phyloP scores from a whole-genome alignment of 1,140 invertebrate species.

The Alviniconcha marisindica region DNA sequence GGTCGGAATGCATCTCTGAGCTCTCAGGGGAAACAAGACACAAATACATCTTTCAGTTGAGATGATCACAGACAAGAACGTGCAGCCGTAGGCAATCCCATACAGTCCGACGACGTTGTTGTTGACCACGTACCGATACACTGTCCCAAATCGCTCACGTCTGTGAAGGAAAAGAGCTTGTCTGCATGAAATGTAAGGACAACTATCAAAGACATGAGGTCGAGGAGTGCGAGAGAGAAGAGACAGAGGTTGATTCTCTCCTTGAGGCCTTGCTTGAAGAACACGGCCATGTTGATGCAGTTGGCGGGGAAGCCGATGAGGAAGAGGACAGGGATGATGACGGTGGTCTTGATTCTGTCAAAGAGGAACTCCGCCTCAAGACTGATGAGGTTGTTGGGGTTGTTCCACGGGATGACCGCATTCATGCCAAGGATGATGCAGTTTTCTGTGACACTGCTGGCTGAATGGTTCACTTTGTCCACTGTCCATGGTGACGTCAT shows the following conservation, averaged over 20 bases:
- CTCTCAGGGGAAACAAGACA: slow-evolving; percentile 11
- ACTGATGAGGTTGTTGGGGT: slow-evolving; percentile 17
- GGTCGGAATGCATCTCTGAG: not conserved
- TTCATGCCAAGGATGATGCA: slow-evolving; percentile 2
- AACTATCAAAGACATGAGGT: not conserved
- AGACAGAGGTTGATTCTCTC: slow-evolving; percentile 29
- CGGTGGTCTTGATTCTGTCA: not conserved
- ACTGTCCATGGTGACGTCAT: too few species aligned
- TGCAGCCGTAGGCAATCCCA: not conserved
- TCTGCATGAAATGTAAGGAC: not conserved
- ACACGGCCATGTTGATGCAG: slow-evolving; percentile 12
- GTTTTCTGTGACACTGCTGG: not conserved
- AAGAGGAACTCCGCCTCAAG: not conserved
- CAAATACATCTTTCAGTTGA: slow-evolving; percentile 22
- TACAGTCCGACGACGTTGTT: slow-evolving; percentile 25
- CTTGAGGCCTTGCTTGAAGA: slow-evolving; percentile 22
- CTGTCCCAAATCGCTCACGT: not conserved
- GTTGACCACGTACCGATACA: not conserved
- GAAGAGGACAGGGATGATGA: not conserved
- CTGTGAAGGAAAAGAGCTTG: not conserved
- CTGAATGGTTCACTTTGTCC: too few species aligned
- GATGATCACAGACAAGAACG: not conserved
- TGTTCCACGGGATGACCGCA: not conserved
- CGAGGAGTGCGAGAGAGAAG: not conserved
- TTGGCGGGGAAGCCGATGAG: slow-evolving; percentile 1